Evolutionary conservation across 1,140 invertebrate species (phyloP).

Genomic region (Rhagoletis pomonella): DNA sequence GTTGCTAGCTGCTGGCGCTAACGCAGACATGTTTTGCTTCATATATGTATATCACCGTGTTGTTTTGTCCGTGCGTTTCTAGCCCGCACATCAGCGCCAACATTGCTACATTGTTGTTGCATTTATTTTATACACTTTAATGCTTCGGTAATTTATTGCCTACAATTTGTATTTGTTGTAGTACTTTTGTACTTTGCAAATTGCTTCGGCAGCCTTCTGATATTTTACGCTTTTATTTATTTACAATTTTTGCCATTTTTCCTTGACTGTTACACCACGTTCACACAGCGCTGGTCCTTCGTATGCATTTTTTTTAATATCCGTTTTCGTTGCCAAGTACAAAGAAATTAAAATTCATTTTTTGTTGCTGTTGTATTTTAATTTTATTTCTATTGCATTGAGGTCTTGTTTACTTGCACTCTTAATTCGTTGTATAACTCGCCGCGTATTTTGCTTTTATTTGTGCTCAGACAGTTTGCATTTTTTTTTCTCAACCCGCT

Average conservation of each 20-base stretch:
- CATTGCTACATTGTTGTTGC: slow-evolving; percentile 29
- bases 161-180: slow-evolving; percentile 48
- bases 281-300: neutral
- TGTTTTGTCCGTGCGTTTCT: neutral
- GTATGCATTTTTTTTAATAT: slow-evolving; percentile 44
- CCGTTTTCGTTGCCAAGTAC: slow-evolving; percentile 8
- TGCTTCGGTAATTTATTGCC: slow-evolving; percentile 50
- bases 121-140: slow-evolving; percentile 45
- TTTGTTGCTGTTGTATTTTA: neutral
- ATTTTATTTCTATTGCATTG: neutral
- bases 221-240: slow-evolving; percentile 18
- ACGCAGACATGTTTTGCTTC: neutral
- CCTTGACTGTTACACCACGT: neutral
- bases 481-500: neutral
- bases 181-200: slow-evolving; percentile 49
- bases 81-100: slow-evolving; percentile 1
- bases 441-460: too few species aligned
- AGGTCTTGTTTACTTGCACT: too few species aligned
- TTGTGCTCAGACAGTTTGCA: neutral
- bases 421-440: too few species aligned
- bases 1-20: neutral
- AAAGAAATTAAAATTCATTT: slow-evolving; percentile 27
- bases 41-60: neutral
- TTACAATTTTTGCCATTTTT: neutral
- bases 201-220: slow-evolving; percentile 27